Base-by-base conservation (phyloP, 2,113 vertebrate species). In the Gavia stellata region DNA sequence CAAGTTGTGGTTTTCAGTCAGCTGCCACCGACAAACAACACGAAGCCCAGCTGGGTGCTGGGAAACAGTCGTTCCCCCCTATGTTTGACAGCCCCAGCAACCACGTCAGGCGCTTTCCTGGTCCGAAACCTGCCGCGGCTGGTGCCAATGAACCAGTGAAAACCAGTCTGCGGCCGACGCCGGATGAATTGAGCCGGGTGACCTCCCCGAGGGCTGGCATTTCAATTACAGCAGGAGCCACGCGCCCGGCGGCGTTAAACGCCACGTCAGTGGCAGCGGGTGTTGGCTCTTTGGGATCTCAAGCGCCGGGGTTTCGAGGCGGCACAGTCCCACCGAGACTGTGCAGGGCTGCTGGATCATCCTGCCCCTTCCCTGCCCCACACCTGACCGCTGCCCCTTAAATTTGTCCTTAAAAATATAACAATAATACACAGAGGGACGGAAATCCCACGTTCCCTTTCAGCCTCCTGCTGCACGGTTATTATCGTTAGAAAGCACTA, bases 11-110 rank as follows among this genome's bases (percentile, higher is more conserved):
- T 45, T 55, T 65, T 44, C 25, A 9, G 4, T 52, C 31, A 17
- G 75, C 29, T 2, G 10, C 24, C 36, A 6, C 47, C 3, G 4
- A 15, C 2, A 4, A 34, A 65, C 38, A n/a, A 12, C 14, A 3
- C 72, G 3, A 58, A 75, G 33, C 40, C 53, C 16, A 0, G 72
- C 31, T 15, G 44, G 15, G 33, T 12, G 33, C 17, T 10, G 38
- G 33, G 62, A n/a, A 42, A 53, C 77, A 29, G 24, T 18, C 19
- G 5, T 24, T 66, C 25, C 31, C 6, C 6, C 19, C 11, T 6
- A 61, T 14, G 62, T 55, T 63, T 44, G 14, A 29, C 61, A 29
- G 31, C 47, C 36, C 31, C 23, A 20, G 7, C 49, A 9, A 52
- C 47, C 5, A 5, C 7, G 2, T 36, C 50, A 20, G 50, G 62